Conservation (phyloP, 2,888 invertebrate genomes). For the Pimpla rufipes region DNA sequence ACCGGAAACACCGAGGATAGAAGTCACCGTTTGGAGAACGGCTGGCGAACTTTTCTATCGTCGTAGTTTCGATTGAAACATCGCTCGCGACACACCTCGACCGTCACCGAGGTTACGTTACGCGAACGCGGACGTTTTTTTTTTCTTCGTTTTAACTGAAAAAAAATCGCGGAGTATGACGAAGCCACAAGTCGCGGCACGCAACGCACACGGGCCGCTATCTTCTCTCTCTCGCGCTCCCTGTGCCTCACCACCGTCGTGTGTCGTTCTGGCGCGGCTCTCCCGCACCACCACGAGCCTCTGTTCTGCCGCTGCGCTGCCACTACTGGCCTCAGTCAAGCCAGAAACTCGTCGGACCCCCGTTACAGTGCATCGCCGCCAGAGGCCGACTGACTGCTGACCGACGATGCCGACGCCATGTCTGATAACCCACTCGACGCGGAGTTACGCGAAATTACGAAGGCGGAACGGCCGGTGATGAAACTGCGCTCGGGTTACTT, state of each 20-base stretch:
- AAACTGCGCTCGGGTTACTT: background rate
- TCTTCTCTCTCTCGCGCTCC: slow-evolving; percentile 55
- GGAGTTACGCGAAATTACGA: slow-evolving; percentile 6
- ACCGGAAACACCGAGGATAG: slow-evolving; percentile 67
- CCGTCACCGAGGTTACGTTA: slow-evolving; percentile 10
- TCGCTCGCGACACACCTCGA: background rate
- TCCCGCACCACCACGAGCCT: slow-evolving; percentile 69
- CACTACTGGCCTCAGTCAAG: slow-evolving; percentile 63
- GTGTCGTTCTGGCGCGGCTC: slow-evolving; percentile 62
- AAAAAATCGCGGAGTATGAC: background rate
- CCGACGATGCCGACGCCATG: slow-evolving; percentile 10
- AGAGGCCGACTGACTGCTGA: slow-evolving; percentile 71
- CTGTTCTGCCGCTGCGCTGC: slow-evolving; percentile 52
- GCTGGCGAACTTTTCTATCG: slow-evolving; percentile 61
- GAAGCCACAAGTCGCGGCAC: slow-evolving; percentile 63
- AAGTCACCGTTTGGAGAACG: slow-evolving; percentile 68
- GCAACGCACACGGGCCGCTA: slow-evolving; percentile 46
- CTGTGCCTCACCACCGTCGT: slow-evolving; percentile 45
- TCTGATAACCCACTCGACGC: slow-evolving; percentile 4
- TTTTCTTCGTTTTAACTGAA: background rate
- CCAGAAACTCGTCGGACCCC: slow-evolving; percentile 65
- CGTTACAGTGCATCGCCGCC: slow-evolving; percentile 80
- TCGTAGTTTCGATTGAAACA: background rate
- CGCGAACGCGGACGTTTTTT: slow-evolving; percentile 3
- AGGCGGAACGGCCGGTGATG: background rate